Evolutionary conservation across 2,888 invertebrate species (phyloP), one percentile per base, ranked within the genome.

Genomic region (Monopis laevigella): DNA sequence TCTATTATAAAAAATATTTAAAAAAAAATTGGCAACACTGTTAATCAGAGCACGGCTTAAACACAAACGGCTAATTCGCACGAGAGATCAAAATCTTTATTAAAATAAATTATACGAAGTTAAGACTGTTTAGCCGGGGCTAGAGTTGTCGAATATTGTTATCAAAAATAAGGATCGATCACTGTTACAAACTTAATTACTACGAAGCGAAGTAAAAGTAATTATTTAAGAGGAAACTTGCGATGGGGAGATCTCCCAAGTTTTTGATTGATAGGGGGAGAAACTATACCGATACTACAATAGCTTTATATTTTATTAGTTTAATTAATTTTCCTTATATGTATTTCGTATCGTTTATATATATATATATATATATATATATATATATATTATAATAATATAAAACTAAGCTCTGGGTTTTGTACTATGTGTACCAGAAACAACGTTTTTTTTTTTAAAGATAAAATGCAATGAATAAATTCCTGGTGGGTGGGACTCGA

Each of bases 291-390:
- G 8, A 21, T 8, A 7, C 5, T 7, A 21, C 24, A 7, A 21
- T 21, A 21, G 24, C 24, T 21, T 21, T 21, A 5, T 21, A 5
- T 21, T 21, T 21, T 8, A 21, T n/a, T n/a, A n/a, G n/a, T n/a
- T n/a, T n/a, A 35, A 41, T 28, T 35, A 12, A 35, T 24, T 36
- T 19, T 35, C 36, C 34, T 41, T 41, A 32, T 39, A 36, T 42
- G 10, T 7, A 24, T 8, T 5, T 5, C 10, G 24, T 24, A 24
- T 24, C 24, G 24, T 24, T 24, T 8, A 24, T 24, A 24, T 7
- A 24, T 24, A 24, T 7, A 24, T 5, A 24, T 7, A n/a, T n/a
- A n/a, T n/a, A n/a, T n/a, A n/a, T n/a, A n/a, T n/a, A 24, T 24
- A 10, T 6, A n/a, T 27, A 3, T n/a, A 27, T 27, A 27, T n/a